phyloP scores from a whole-genome alignment of 2,797 vertebrate genomes.

The Labeo calbasu region DNA sequence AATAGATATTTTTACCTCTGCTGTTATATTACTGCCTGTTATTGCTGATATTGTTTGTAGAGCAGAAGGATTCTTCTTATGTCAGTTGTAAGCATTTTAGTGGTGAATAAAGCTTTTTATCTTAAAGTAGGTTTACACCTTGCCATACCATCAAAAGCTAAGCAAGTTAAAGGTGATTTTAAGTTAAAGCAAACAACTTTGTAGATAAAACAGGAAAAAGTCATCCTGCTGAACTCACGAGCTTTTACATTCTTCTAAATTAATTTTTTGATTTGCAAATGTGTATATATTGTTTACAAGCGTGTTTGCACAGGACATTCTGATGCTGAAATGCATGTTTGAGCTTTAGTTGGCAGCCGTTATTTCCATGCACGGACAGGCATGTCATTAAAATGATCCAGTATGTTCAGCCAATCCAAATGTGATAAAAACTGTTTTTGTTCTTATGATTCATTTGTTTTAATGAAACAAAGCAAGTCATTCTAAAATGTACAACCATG shows the following conservation, averaged over 20 bases:
- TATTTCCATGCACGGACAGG: constrained; percentile 1
- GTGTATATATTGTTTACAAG: constrained; percentile 37
- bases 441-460: background rate
- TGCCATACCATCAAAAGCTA: background rate
- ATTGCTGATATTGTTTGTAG: constrained; percentile 17
- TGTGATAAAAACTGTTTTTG: background rate
- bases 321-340: constrained; percentile 39
- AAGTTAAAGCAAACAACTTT: background rate
- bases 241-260: constrained; percentile 43
- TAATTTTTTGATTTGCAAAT: background rate
- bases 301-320: constrained; percentile 32
- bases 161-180: background rate
- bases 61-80: background rate
- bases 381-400: background rate
- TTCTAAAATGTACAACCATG: constrained; percentile 3
- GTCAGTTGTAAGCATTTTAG: background rate
- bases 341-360: background rate
- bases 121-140: background rate
- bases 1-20: constrained; percentile 41
- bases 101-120: background rate
- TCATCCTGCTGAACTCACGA: background rate
- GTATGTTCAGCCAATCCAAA: background rate
- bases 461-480: background rate
- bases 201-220: background rate
- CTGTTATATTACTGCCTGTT: constrained; percentile 10